Percentiles rank a stretch among this genome's conserved stretches.
These are phyloP conservation scores for Triplophysa rosa DNA, from an alignment of 2,113 vertebrate genomes.

Conservation along the genomic window DNA sequence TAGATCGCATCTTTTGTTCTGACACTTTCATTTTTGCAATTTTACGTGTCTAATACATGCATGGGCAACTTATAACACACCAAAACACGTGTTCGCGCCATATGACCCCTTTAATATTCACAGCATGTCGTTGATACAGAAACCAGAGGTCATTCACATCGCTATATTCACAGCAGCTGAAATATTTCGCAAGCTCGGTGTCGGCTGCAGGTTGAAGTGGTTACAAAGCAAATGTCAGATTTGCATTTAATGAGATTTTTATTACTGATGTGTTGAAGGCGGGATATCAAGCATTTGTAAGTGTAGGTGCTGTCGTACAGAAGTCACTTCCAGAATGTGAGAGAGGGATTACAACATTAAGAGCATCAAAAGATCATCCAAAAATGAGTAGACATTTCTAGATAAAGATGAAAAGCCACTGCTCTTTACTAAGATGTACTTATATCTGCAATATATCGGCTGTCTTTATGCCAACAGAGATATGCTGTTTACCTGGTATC, in stretches of 20 bases:
- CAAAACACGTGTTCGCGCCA: no score
- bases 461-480: no score
- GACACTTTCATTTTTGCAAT: no score
- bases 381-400: neutral
- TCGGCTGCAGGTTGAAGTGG: neutral
- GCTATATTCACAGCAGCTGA: neutral
- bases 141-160: neutral
- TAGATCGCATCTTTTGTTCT: no score
- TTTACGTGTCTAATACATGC: no score
- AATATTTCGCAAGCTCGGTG: neutral
- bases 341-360: neutral
- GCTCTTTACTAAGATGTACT: no score
- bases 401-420: neutral
- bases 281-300: neutral
- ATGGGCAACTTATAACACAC: no score
- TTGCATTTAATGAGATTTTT: slow-evolving; percentile 19
- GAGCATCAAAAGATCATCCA: neutral
- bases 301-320: neutral
- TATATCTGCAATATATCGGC: no score
- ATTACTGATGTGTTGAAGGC: neutral
- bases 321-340: neutral
- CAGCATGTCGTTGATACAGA: neutral
- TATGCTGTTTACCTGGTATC: no score
- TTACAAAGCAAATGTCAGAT: slow-evolving; percentile 21
- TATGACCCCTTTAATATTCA: slow-evolving; percentile 2